Percentiles rank a stretch among this genome's conserved stretches.
Conservation (phyloP, 2,113 vertebrate species). For the Lepus timidus region DNA sequence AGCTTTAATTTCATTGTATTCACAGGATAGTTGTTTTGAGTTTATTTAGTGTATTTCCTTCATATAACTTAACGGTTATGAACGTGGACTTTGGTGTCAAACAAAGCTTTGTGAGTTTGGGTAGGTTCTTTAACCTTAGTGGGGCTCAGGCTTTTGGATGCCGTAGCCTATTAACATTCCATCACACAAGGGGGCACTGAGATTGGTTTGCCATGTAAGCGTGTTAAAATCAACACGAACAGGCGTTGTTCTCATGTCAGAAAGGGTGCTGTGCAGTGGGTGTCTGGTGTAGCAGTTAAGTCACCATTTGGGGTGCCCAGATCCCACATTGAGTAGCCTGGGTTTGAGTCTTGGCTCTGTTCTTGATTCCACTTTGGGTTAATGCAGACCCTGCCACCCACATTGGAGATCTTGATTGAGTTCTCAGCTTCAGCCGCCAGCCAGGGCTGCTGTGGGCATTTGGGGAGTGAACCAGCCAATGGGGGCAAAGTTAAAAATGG, state of each 20-base stretch:
- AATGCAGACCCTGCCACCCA: too few species aligned
- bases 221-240: neutral
- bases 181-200: neutral
- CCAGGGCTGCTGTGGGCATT: too few species aligned
- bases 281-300: too few species aligned
- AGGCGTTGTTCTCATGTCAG: neutral
- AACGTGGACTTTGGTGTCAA: neutral
- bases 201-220: neutral
- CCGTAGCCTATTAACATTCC: neutral
- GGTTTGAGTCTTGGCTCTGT: too few species aligned
- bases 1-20: neutral
- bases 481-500: too few species aligned
- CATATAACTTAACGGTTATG: neutral
- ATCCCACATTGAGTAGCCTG: too few species aligned
- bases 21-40: neutral
- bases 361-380: too few species aligned
- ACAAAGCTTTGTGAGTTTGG: neutral
- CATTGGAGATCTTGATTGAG: too few species aligned
- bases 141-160: neutral
- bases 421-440: too few species aligned
- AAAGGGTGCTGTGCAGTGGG: neutral
- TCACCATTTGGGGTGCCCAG: too few species aligned
- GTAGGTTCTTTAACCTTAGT: neutral
- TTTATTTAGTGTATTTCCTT: slow-evolving; percentile 37
- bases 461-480: too few species aligned